phyloP scores from a whole-genome alignment of 2,888 invertebrate species.

The Troglohyphantes excavatus region DNA sequence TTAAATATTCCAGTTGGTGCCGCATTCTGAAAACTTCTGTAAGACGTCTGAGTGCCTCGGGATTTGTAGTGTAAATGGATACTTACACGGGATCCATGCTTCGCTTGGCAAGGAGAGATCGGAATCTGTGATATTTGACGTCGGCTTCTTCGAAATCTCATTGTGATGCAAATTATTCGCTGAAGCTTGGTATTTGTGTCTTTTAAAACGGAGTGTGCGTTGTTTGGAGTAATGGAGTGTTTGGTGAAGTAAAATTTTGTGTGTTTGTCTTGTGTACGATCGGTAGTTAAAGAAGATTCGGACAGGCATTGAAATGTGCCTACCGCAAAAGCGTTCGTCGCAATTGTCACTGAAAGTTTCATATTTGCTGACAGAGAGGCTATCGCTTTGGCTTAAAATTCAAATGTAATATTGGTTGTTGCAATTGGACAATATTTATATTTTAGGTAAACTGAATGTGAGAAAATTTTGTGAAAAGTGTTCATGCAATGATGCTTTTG shows the following conservation, averaged over 20 bases:
- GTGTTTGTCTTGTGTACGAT: no score
- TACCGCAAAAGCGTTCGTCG: no score
- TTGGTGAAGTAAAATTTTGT: neutral
- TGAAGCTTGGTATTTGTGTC: neutral
- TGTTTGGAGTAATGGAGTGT: neutral
- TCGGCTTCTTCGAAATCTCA: neutral
- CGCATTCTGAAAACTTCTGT: neutral
- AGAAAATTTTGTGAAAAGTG: no score
- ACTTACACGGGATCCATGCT: neutral
- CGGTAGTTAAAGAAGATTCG: no score
- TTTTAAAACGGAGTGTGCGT: neutral
- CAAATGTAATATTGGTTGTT: no score
- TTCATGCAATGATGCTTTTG: no score
- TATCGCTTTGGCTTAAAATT: no score
- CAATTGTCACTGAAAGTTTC: no score
- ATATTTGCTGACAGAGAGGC: no score
- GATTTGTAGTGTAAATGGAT: neutral
- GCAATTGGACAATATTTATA: no score
- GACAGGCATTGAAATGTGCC: no score
- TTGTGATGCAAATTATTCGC: slow-evolving; percentile 1
- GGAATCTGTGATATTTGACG: neutral
- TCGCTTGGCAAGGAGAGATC: neutral
- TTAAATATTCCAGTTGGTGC: neutral
- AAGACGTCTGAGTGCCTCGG: neutral
- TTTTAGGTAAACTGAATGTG: no score